A percentile compares a stretch with the other conserved stretches of the same genome.
Evolutionary conservation across 2,888 invertebrate species (phyloP).

Genomic region (Odontomyia ornata): DNA sequence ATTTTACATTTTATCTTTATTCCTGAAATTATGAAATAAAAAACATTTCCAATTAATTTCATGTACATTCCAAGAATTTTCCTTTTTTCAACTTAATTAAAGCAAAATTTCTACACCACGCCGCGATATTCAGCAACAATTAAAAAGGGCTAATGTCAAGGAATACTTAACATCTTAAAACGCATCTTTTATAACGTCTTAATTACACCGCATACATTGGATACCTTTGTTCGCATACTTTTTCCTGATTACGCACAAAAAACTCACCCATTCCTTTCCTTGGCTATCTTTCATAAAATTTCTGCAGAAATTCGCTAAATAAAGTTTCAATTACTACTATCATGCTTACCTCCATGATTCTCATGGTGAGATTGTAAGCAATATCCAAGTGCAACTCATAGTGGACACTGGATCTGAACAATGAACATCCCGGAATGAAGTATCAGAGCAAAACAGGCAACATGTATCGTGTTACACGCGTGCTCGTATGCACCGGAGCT

Average conservation of each 20-base stretch:
- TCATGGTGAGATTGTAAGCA: constrained; percentile 17
- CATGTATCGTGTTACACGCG: constrained; percentile 44
- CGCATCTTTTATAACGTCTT: constrained; percentile 32
- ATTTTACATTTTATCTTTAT: too few species aligned
- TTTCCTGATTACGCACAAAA: constrained; percentile 20
- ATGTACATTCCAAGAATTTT: too few species aligned
- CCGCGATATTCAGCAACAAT: too few species aligned
- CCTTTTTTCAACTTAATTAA: too few species aligned
- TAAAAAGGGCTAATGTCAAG: background rate
- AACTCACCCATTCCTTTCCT: background rate
- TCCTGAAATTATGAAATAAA: too few species aligned
- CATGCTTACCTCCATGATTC: constrained; percentile 39
- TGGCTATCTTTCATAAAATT: constrained; percentile 42
- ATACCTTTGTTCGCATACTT: constrained; percentile 1
- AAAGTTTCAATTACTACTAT: constrained; percentile 42
- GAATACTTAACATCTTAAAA: constrained; percentile 6
- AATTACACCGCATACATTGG: constrained; percentile 24
- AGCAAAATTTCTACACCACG: too few species aligned
- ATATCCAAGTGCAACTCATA: background rate
- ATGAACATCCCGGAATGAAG: constrained; percentile 39
- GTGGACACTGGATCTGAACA: constrained; percentile 22
- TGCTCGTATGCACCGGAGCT: constrained; percentile 26
- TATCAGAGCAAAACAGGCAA: constrained; percentile 38
- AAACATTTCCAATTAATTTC: too few species aligned
- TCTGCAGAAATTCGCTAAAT: constrained; percentile 38